These are phyloP conservation scores for Crocidura indochinensis DNA, from an alignment of 2,797 vertebrate species.

Conservation along the genomic window DNA sequence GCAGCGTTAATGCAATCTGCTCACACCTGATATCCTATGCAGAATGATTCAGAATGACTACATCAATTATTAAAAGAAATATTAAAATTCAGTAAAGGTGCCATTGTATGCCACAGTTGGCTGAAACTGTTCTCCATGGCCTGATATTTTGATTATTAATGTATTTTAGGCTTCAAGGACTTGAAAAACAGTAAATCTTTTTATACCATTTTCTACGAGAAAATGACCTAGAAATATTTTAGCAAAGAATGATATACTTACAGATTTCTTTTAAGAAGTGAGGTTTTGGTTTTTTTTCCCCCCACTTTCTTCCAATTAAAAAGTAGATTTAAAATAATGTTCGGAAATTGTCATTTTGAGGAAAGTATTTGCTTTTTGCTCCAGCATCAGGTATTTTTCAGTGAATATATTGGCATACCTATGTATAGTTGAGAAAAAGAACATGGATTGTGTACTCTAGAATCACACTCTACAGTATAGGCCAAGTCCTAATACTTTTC, in stretches of 20 bases:
- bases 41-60: constrained; percentile 94
- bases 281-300: constrained; percentile 13
- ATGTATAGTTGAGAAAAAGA: constrained; percentile 52
- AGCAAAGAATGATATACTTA: constrained; percentile 52
- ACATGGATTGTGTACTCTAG: background rate
- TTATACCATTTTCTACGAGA: constrained; percentile 78
- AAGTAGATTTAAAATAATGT: constrained; percentile 65
- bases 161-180: constrained; percentile 80
- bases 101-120: constrained; percentile 88
- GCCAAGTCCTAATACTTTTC: constrained; percentile 43
- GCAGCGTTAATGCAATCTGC: constrained; percentile 92
- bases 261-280: constrained; percentile 62
- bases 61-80: constrained; percentile 96
- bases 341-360: constrained; percentile 64
- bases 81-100: constrained; percentile 91
- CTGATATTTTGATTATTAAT: constrained; percentile 85
- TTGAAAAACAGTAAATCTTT: constrained; percentile 82
- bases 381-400: constrained; percentile 52
- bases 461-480: constrained; percentile 1
- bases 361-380: constrained; percentile 41
- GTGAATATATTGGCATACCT: constrained; percentile 13
- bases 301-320: background rate
- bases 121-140: constrained; percentile 89
- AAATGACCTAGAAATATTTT: constrained; percentile 79
- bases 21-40: constrained; percentile 91